Conservation (phyloP, 2,888 invertebrate species). For the Melipona beecheii region DNA sequence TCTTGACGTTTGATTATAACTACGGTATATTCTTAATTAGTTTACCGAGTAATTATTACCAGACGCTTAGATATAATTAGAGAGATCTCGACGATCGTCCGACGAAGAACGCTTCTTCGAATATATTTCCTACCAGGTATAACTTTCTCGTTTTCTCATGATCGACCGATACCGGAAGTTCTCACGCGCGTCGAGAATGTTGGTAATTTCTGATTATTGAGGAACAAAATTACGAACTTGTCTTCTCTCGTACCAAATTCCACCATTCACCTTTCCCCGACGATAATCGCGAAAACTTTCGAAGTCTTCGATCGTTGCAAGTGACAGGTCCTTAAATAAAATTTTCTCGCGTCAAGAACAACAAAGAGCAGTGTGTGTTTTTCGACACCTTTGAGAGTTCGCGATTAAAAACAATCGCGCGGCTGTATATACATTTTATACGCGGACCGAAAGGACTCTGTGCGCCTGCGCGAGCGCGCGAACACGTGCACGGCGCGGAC, state of each 20-base stretch:
- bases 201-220: slow-evolving; percentile 31
- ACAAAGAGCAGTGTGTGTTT: not conserved
- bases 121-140: slow-evolving; percentile 23
- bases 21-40: not conserved
- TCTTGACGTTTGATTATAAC: too few relatives aligned
- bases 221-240: slow-evolving; percentile 28
- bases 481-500: not conserved
- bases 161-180: slow-evolving; percentile 50
- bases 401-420: not conserved
- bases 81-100: slow-evolving; percentile 23
- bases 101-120: slow-evolving; percentile 14
- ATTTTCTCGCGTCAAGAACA: not conserved
- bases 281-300: slow-evolving; percentile 18
- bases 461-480: not conserved
- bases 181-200: not conserved
- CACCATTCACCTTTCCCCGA: not conserved
- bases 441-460: not conserved
- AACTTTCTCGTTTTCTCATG: slow-evolving; percentile 55
- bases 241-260: not conserved
- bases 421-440: not conserved
- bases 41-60: not conserved
- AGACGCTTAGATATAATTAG: slow-evolving; percentile 11
- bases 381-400: not conserved
- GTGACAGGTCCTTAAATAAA: not conserved
- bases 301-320: not conserved